Evolutionary conservation across 2,797 vertebrate species (phyloP).

Genomic region (Pseudotriccus pelzelni): DNA sequence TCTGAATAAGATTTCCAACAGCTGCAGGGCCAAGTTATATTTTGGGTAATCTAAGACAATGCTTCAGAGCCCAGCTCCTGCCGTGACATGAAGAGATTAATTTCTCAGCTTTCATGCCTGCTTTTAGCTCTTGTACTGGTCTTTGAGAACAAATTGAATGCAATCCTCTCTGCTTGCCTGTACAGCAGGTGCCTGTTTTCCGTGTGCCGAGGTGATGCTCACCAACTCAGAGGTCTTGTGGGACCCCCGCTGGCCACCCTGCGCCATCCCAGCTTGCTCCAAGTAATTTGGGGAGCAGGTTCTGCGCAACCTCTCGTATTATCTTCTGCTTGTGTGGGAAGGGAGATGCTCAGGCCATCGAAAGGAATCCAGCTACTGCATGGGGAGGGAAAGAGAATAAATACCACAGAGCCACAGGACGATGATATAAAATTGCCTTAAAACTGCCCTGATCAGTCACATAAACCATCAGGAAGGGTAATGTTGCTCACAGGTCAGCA

Average conservation of each 20-base stretch:
- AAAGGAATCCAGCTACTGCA: neutral
- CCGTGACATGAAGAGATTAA: neutral
- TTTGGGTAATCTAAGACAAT: neutral
- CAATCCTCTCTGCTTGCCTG: rapidly evolving
- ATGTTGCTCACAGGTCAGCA: neutral
- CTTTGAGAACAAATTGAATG: neutral
- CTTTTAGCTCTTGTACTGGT: neutral
- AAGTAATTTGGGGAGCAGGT: neutral
- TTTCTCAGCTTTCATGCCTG: neutral
- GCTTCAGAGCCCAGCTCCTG: neutral
- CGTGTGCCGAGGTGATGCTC: rapidly evolving
- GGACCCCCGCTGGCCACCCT: neutral
- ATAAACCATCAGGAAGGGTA: neutral
- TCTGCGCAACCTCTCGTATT: neutral
- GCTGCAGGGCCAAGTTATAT: neutral
- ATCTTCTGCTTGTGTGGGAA: neutral
- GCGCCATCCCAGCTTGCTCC: neutral
- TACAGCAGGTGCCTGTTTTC: rapidly evolving
- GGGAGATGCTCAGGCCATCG: neutral
- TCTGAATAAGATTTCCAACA: neutral
- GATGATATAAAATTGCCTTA: neutral
- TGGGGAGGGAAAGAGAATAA: neutral
- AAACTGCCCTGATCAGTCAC: neutral
- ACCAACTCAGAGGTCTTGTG: neutral
- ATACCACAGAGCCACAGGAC: neutral